Base-by-base conservation (phyloP, 2,113 vertebrate genomes). In the Glareola pratincola region DNA sequence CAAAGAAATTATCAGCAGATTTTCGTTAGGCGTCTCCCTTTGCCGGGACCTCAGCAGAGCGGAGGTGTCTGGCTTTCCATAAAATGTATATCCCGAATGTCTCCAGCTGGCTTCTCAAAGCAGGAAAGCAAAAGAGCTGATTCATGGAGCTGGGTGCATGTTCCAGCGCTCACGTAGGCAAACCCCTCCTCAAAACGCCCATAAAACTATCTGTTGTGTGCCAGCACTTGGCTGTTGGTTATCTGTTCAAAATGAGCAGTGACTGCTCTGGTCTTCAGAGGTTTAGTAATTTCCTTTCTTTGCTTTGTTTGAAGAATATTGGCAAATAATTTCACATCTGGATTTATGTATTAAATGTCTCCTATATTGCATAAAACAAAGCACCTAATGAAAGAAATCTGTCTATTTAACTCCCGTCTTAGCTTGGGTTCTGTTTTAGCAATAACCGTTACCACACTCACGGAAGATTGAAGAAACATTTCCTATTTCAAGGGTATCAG, bases 321-420 rank as follows among this genome's bases (percentile, higher is more conserved):
- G 86, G 79, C 86, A 85, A 87, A 91, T 95, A 53, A 92, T 96
- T 95, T 94, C 76, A 72, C 86, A 79, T 92, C 89, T 95, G 95
- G 91, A 75, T 95, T 92, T 87, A 54, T 95, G 89, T 29, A 66
- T 90, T 64, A 45, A 89, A 82, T 66, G 84, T 88, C 91, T 95
- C 85, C 57, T 90, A 3, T 50, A 24, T 43, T 80, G 81, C 85
- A 81, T 76, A 54, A 94, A 91, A 64, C 69, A 94, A 96, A 96
- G 86, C 89, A 94, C 57, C 64, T 85, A 76, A 95, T 94, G 91
- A 92, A 95, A 96, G 83, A 95, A 96, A 90, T 27, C 60, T 92
- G 92, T 67, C 91, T 68, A 8, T 48, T 91, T 79, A 48, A 53
- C 86, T 92, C 86, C 68, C 74, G 69, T 64, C 87, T 48, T 62